Evolutionary conservation across 2,113 vertebrate genomes (phyloP).

Genomic region (Coreoperca whiteheadi): DNA sequence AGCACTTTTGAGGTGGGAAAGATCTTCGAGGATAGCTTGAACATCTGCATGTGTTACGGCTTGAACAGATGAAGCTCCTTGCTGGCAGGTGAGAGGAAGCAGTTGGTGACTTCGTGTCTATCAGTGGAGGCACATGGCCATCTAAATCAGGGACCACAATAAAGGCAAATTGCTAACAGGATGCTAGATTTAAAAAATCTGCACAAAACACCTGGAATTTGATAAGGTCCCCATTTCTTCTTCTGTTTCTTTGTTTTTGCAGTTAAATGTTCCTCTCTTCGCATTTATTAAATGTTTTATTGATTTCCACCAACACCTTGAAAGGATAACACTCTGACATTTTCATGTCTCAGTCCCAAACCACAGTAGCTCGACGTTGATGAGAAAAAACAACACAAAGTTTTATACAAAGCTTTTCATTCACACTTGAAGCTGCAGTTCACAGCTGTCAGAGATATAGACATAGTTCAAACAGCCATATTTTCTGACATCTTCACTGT

Average conservation of each 20-base stretch:
- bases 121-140: no score
- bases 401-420: conserved; percentile 54
- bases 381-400: conserved; percentile 20
- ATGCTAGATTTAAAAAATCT: not conserved
- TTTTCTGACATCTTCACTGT: conserved; percentile 55
- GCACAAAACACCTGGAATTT: not conserved
- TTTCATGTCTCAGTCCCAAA: conserved; percentile 30
- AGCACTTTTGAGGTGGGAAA: no score
- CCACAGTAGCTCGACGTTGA: conserved; percentile 8
- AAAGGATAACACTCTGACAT: conserved; percentile 24
- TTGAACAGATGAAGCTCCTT: no score
- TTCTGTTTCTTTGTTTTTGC: conserved; percentile 22
- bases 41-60: no score
- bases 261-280: conserved; percentile 6
- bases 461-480: conserved; percentile 52
- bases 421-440: conserved; percentile 47
- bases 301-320: conserved; percentile 34
- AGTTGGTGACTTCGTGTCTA: no score
- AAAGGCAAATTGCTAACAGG: not conserved
- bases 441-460: conserved; percentile 60
- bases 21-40: no score
- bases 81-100: no score
- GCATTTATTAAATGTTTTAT: conserved; percentile 47
- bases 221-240: not conserved
- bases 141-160: not conserved